These are phyloP conservation scores for Macrochelys suwanniensis DNA, from an alignment of 2,797 vertebrate species.

Conservation along the genomic window DNA sequence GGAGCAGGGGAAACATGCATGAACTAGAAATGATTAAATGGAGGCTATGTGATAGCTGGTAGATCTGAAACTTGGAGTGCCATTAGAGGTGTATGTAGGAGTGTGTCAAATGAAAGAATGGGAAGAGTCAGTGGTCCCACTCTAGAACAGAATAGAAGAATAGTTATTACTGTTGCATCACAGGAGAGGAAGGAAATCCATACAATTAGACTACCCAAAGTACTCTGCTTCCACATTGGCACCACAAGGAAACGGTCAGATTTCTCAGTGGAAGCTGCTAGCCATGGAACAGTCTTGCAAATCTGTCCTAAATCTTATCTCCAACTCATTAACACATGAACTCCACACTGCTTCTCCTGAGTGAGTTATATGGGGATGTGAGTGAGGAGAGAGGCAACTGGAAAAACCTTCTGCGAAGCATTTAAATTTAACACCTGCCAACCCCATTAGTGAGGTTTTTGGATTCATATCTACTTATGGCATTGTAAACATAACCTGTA, in stretches of 20 bases:
- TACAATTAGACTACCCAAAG: background rate
- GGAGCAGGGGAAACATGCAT: background rate
- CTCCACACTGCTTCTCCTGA: background rate
- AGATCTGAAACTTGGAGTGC: background rate
- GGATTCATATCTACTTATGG: background rate
- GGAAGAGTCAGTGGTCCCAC: background rate
- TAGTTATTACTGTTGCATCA: accelerated
- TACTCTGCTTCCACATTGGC: background rate
- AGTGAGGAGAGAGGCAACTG: conserved; percentile 15
- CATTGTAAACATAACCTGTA: background rate
- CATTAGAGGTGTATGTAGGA: background rate
- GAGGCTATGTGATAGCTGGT: background rate
- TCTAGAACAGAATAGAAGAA: background rate
- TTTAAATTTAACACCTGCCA: background rate
- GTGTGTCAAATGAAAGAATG: background rate
- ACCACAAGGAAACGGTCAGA: background rate
- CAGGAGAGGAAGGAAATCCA: background rate
- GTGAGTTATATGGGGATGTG: background rate
- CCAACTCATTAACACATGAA: background rate
- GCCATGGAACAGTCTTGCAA: background rate
- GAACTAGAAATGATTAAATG: background rate
- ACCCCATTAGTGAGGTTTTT: conserved; percentile 1
- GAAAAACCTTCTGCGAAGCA: background rate
- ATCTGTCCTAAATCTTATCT: background rate
- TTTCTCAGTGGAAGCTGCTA: background rate